Evolutionary conservation across 2,797 vertebrate genomes (phyloP), one percentile per base, ranked within the genome.

Genomic region (Pseudotriccus pelzelni): DNA sequence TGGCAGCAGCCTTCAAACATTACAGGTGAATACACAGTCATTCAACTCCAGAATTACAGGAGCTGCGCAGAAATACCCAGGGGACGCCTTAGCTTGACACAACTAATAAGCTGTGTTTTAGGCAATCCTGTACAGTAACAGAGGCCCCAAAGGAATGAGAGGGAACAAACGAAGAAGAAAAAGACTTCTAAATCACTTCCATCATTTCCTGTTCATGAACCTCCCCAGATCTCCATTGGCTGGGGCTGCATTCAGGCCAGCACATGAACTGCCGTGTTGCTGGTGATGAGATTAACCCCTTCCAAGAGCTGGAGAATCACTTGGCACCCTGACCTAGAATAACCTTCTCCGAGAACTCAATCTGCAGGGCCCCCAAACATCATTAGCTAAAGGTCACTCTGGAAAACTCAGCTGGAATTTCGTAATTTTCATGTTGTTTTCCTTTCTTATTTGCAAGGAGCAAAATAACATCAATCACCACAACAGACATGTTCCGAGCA

Each of bases 31-130:
- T 50, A 94, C 91, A 93, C 49, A 93, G 84, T 94, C 94, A 97
- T 88, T 96, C 94, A 95, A 74, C 59, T 81, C 95, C 92, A 74
- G 97, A 97, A 97, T 96, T 97, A 96, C 58, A 86, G 69, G 96
- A 96, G 93, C 96, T 97, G 66, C 96, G 75, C 91, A 96, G 95
- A 97, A 97, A 98, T 95, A 97, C 97, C 93, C 88, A 97, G 94
- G 97, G 93, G 96, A 96, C 7, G 67, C 79, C 73, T 93, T 74
- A 92, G 87, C 95, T 95, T 97, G 90, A 92, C 96, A 97, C 94
- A 94, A 95, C 95, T 97, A 96, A 93, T 95, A 96, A 94, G 94
- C 94, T 50, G 87, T 96, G 96, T 97, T 97, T 97, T 83, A 97
- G 70, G 86, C 78, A 97, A 72, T 77, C 72, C 44, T 88, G 85